Evolutionary conservation across 2,888 invertebrate species (phyloP).

Genomic region (Ennomos erosarius): DNA sequence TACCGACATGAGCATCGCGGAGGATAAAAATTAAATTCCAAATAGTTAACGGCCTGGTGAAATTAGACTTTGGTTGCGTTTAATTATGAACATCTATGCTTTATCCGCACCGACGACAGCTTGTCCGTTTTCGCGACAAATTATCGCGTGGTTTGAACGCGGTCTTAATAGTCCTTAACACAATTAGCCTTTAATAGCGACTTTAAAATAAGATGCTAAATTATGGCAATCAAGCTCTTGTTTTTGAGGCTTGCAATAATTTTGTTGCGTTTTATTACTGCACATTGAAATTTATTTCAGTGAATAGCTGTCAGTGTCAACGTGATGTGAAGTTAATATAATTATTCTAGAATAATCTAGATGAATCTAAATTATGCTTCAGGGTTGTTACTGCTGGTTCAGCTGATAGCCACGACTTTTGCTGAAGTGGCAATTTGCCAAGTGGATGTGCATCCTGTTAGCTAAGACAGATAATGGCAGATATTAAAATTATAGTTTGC

Average conservation of each 20-base stretch:
- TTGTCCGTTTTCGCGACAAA: conserved; percentile 25
- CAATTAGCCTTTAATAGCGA: conserved; percentile 70
- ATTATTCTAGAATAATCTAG: conserved; percentile 20
- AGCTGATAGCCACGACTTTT: conserved; percentile 28
- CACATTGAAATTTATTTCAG: conserved; percentile 37
- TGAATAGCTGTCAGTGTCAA: conserved; percentile 39
- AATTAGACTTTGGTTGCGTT: conserved; percentile 20
- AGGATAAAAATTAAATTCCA: conserved; percentile 13
- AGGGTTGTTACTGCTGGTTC: conserved; percentile 30
- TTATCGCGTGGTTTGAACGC: conserved; percentile 39
- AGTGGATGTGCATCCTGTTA: conserved; percentile 23
- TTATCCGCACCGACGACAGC: conserved; percentile 25
- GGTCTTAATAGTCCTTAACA: conserved; percentile 64
- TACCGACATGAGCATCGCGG: conserved; percentile 9
- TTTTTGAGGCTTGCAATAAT: conserved; percentile 42
- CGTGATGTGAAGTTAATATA: conserved; percentile 31
- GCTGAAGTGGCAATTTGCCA: conserved; percentile 24
- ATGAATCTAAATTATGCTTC: conserved; percentile 22
- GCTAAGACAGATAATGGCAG: no score
- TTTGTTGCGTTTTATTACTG: conserved; percentile 41
- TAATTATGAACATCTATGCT: conserved; percentile 26
- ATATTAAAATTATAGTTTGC: no score
- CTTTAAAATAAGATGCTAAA: conserved; percentile 73
- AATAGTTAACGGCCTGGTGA: conserved; percentile 1
- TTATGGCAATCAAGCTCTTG: conserved; percentile 62